A percentile compares a stretch with the other conserved stretches of the same genome.
These are phyloP conservation scores for Cygnus olor DNA, from an alignment of 2,797 vertebrate species.

Conservation along the genomic window DNA sequence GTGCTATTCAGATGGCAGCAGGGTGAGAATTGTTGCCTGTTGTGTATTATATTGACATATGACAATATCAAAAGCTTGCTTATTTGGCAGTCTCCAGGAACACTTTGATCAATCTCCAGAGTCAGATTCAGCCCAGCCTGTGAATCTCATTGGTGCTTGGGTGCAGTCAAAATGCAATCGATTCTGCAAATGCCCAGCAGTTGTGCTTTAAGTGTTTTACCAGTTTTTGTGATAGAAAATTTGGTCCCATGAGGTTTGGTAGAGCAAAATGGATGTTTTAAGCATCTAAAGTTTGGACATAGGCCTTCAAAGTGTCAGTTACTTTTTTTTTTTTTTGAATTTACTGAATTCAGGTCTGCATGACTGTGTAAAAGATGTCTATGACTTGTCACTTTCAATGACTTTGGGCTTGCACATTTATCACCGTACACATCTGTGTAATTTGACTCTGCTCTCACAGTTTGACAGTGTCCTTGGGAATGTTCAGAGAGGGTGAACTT, in stretches of 20 bases:
- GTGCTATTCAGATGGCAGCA: neutral
- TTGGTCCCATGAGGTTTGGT: neutral
- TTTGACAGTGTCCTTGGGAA: neutral
- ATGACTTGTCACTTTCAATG: neutral
- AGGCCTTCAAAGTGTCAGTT: neutral
- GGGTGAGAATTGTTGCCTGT: neutral
- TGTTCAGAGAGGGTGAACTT: neutral
- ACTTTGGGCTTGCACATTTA: neutral
- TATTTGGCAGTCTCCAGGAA: neutral
- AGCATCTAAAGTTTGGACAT: neutral
- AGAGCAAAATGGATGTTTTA: neutral
- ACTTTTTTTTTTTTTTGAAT: neutral
- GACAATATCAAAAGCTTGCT: neutral
- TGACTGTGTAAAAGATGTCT: neutral
- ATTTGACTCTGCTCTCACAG: neutral
- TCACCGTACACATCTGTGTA: neutral
- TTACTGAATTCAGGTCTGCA: neutral
- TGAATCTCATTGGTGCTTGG: neutral
- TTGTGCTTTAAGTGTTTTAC: neutral
- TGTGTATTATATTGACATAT: fast-evolving
- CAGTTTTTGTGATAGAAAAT: neutral
- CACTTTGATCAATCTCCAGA: neutral
- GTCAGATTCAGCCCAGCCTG: neutral
- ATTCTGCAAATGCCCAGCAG: neutral
- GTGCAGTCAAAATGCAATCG: neutral